Evolutionary conservation across 2,113 vertebrate genomes (phyloP).

Genomic region (Limnothrissa miodon): DNA sequence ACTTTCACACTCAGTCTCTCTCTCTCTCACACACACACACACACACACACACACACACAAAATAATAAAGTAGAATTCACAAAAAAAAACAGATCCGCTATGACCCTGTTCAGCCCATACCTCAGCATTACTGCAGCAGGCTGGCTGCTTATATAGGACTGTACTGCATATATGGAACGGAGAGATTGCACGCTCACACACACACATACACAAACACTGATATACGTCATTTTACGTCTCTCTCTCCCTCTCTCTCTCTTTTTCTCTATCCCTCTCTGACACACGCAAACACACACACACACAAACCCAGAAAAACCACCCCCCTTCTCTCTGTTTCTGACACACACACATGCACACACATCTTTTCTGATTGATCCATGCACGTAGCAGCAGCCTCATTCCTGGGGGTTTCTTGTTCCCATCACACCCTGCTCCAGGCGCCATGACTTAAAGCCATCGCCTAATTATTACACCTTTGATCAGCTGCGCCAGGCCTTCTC

Average conservation of each 20-base stretch:
- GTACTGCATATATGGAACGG: no score
- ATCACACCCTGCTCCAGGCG: background rate
- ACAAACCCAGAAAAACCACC: no score
- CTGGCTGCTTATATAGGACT: no score
- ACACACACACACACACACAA: background rate
- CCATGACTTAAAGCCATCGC: background rate
- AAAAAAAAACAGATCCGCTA: no score
- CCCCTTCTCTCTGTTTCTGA: no score
- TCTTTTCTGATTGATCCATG: background rate
- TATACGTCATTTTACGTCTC: no score
- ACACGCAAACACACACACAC: slow-evolving; percentile 11
- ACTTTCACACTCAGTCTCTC: background rate
- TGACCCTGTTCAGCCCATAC: no score
- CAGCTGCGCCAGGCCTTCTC: background rate
- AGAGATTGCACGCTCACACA: no score
- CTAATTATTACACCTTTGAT: background rate
- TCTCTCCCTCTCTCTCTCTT: no score
- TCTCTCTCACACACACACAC: background rate
- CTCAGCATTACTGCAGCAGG: no score
- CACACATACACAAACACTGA: no score
- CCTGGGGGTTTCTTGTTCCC: background rate
- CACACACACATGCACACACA: background rate
- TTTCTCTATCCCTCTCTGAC: background rate
- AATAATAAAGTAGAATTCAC: no score
- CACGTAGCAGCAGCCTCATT: background rate